Percentiles rank a stretch among this genome's conserved stretches.
Evolutionary conservation across 2,888 invertebrate genomes (phyloP).

Genomic region (Megalurothrips usitatus): DNA sequence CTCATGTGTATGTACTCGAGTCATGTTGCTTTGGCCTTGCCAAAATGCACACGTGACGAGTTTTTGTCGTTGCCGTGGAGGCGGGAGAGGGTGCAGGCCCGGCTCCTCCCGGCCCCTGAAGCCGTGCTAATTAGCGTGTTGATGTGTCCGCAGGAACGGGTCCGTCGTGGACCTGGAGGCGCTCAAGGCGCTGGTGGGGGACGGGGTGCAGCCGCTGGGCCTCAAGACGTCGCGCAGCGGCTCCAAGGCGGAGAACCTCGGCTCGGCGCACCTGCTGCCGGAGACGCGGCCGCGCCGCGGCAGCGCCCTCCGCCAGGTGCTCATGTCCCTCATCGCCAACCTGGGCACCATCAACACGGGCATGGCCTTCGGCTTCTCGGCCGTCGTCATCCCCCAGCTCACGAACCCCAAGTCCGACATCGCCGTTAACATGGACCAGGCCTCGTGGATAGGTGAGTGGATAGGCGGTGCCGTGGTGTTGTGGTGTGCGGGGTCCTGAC

Average conservation of each 20-base stretch:
- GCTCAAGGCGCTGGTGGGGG: slow-evolving; percentile 37
- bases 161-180: slow-evolving; percentile 38
- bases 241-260: slow-evolving; percentile 16
- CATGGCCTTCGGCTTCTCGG: slow-evolving; percentile 65
- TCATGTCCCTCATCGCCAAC: slow-evolving; percentile 61
- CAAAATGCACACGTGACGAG: too few species aligned
- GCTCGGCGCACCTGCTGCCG: slow-evolving; percentile 12
- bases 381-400: slow-evolving; percentile 60
- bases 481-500: too few species aligned
- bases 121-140: not conserved
- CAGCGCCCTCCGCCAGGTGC: slow-evolving; percentile 47
- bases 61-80: too few species aligned
- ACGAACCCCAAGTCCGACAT: slow-evolving; percentile 51
- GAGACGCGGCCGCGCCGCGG: not conserved
- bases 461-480: not conserved
- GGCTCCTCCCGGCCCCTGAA: not conserved
- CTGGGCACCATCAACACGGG: slow-evolving; percentile 66
- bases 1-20: too few species aligned
- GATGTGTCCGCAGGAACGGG: slow-evolving; percentile 2
- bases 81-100: not conserved
- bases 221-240: not conserved
- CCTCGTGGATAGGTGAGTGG: slow-evolving; percentile 61
- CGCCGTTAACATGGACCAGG: slow-evolving; percentile 53
- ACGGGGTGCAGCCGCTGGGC: slow-evolving; percentile 30
- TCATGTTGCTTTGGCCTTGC: too few species aligned